These are phyloP conservation scores for Eledona agricola DNA, from an alignment of 2,888 invertebrate species.

Conservation along the genomic window DNA sequence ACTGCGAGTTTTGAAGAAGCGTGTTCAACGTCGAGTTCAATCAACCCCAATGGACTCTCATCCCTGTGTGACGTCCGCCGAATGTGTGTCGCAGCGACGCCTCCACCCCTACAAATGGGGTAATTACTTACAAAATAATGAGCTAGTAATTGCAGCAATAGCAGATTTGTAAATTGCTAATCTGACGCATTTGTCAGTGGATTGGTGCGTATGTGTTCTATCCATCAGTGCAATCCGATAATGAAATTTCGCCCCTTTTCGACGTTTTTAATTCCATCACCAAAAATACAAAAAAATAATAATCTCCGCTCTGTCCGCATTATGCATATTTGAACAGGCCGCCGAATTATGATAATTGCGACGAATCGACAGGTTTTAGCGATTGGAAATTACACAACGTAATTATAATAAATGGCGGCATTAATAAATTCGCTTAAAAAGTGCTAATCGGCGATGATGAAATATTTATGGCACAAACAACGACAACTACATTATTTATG, in stretches of 20 bases:
- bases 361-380: constrained; percentile 15
- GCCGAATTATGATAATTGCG: constrained; percentile 25
- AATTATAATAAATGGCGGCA: constrained; percentile 22
- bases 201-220: constrained; percentile 46
- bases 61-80: constrained; percentile 83
- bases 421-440: constrained; percentile 24
- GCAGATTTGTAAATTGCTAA: constrained; percentile 64
- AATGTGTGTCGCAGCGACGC: constrained; percentile 16
- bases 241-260: constrained; percentile 26
- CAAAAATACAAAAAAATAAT: constrained; percentile 13
- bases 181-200: constrained; percentile 62
- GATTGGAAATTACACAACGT: constrained; percentile 16
- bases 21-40: no score
- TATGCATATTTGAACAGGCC: no score
- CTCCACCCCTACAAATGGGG: constrained; percentile 53
- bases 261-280: constrained; percentile 15
- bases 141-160: constrained; percentile 63
- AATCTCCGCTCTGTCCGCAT: no score
- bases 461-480: constrained; percentile 43
- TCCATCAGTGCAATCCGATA: constrained; percentile 18
- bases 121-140: constrained; percentile 64
- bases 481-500: constrained; percentile 39
- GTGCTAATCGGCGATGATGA: constrained; percentile 37
- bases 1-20: no score
- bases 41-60: no score